These are phyloP conservation scores for Lydus trimaculatus DNA, from an alignment of 2,888 invertebrate genomes.

Conservation along the genomic window DNA sequence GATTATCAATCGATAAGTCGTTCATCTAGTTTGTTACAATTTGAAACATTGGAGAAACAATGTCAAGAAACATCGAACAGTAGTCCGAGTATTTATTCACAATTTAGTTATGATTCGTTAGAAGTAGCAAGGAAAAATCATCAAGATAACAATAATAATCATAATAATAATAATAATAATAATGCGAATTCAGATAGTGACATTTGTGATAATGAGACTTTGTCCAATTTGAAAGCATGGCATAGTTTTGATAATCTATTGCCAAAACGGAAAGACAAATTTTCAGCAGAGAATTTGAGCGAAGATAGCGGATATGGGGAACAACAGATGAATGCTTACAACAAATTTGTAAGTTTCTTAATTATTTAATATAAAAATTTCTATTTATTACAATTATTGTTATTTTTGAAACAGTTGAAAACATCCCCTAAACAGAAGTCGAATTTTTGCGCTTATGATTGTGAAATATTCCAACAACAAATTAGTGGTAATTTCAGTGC, in stretches of 20 bases:
- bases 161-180: neutral
- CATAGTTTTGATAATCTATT: conserved; percentile 58
- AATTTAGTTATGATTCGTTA: conserved; percentile 64
- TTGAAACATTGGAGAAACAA: conserved; percentile 81
- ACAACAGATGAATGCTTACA: conserved; percentile 56
- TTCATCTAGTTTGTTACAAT: conserved; percentile 83
- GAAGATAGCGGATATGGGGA: conserved; percentile 84
- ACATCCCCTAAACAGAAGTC: neutral
- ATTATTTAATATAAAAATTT: neutral
- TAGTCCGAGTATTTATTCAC: conserved; percentile 62
- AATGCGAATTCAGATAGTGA: conserved; percentile 56
- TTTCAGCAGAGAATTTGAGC: conserved; percentile 79
- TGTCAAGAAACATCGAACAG: conserved; percentile 63
- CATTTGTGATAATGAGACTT: conserved; percentile 54
- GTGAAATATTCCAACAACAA: conserved; percentile 49
- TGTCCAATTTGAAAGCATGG: conserved; percentile 58
- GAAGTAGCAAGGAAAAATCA: conserved; percentile 48
- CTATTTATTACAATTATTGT: neutral
- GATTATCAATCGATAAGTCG: conserved; percentile 72
- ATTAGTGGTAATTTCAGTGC: conserved; percentile 58
- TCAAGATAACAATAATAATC: neutral
- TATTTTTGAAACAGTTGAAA: neutral
- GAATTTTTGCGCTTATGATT: conserved; percentile 54
- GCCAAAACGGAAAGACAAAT: conserved; percentile 57
- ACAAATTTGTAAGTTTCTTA: neutral